Evolutionary conservation across 2,797 vertebrate genomes (phyloP).

Genomic region (Cyclura pinguis): DNA sequence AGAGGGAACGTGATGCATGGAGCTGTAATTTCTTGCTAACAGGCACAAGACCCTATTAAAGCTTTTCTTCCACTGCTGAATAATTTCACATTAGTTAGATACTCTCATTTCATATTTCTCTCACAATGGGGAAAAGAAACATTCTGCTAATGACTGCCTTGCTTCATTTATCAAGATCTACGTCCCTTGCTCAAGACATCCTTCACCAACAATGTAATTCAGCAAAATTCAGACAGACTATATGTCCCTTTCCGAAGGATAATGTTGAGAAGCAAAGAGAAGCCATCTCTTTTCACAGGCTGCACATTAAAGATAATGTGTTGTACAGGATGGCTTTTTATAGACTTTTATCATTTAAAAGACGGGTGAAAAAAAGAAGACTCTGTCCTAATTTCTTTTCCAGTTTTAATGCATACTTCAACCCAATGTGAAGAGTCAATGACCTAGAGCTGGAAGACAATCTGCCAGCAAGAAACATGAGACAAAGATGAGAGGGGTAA

Average conservation of each 20-base stretch:
- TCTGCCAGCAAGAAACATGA: no score
- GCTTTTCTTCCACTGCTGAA: slow-evolving; percentile 49
- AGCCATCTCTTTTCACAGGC: slow-evolving; percentile 61
- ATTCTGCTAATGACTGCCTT: slow-evolving; percentile 66
- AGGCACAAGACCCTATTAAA: slow-evolving; percentile 20
- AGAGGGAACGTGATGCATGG: slow-evolving; percentile 39
- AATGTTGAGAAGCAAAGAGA: slow-evolving; percentile 38
- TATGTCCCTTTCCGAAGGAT: slow-evolving; percentile 48
- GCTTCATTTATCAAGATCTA: slow-evolving; percentile 66
- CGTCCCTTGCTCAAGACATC: slow-evolving; percentile 39
- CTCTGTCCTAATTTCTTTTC: slow-evolving; percentile 16
- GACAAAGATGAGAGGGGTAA: no score
- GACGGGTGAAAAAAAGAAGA: slow-evolving; percentile 41
- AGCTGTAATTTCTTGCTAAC: slow-evolving; percentile 42
- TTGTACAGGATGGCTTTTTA: slow-evolving; percentile 52
- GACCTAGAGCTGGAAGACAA: no score
- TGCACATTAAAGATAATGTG: slow-evolving; percentile 63
- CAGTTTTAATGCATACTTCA: slow-evolving; percentile 30
- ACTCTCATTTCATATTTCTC: slow-evolving; percentile 63
- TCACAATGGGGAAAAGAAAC: slow-evolving; percentile 63
- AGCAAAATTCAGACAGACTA: slow-evolving; percentile 37
- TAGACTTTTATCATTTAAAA: slow-evolving; percentile 54
- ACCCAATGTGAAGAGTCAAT: slow-evolving; percentile 21
- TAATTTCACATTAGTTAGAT: slow-evolving; percentile 62
- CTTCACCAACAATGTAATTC: slow-evolving; percentile 64